phyloP scores from a whole-genome alignment of 2,113 vertebrate species.

The Ursus arctos region DNA sequence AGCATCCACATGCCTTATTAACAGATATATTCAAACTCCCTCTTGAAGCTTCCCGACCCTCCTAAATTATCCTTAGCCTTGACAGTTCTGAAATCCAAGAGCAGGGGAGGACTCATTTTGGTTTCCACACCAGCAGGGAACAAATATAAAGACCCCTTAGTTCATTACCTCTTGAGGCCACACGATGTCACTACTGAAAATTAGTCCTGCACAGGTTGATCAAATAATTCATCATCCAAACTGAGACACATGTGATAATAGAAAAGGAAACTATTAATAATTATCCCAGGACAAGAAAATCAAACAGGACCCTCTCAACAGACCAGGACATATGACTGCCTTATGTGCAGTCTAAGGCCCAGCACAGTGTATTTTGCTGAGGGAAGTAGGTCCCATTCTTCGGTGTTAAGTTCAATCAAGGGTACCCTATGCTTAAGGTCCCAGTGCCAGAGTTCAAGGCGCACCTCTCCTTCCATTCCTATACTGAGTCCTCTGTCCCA shows the following conservation, averaged over 20 bases:
- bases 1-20: not conserved
- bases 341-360: not conserved
- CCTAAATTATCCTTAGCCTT: not conserved
- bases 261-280: not conserved
- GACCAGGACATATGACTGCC: not conserved
- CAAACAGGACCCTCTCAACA: not conserved
- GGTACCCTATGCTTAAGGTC: not conserved
- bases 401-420: not conserved
- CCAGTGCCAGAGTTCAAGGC: not conserved
- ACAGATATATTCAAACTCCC: not conserved
- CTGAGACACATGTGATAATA: not conserved
- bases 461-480: not conserved
- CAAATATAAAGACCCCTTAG: not conserved
- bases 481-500: not conserved
- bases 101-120: not conserved
- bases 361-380: not conserved
- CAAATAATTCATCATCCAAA: not conserved
- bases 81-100: not conserved
- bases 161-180: conserved; percentile 53
- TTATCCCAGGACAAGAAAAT: not conserved
- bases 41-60: not conserved
- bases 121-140: not conserved
- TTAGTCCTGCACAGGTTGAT: not conserved
- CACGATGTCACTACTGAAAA: conserved; percentile 60
- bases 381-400: not conserved